These are phyloP conservation scores for Chunga burmeisteri DNA, from an alignment of 2,113 vertebrate species.

Conservation along the genomic window DNA sequence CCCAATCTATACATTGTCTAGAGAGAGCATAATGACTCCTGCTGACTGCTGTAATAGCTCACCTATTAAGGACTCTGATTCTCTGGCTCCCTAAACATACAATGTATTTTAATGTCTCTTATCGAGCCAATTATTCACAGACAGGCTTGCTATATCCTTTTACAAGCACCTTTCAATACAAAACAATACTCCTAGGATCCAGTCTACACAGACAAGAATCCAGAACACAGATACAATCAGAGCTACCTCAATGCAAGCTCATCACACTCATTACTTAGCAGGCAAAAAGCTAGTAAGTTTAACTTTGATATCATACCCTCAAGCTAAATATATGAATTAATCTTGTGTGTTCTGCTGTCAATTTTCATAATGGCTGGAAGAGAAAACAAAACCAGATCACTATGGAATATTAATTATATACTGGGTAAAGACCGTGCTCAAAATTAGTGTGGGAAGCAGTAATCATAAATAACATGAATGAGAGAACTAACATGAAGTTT, in stretches of 20 bases:
- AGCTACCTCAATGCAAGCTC: neutral
- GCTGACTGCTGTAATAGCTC: neutral
- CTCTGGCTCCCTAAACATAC: neutral
- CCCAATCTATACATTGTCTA: neutral
- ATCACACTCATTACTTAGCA: neutral
- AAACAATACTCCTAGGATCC: neutral
- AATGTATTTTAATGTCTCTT: neutral
- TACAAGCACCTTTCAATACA: neutral
- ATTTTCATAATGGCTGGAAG: neutral
- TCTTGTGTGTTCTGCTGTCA: neutral
- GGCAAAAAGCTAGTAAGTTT: neutral
- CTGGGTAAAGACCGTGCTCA: neutral
- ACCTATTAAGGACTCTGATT: neutral
- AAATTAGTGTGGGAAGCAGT: neutral
- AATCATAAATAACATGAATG: neutral
- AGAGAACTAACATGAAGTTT: neutral
- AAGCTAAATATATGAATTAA: neutral
- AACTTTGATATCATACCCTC: neutral
- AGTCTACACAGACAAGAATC: neutral
- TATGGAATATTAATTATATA: neutral
- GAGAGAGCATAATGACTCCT: neutral
- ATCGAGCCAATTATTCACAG: neutral
- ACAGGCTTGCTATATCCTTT: neutral
- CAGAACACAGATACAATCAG: neutral
- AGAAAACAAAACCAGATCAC: neutral